Evolutionary conservation across 2,888 invertebrate genomes (phyloP).

Genomic region (Drosophila greeni): DNA sequence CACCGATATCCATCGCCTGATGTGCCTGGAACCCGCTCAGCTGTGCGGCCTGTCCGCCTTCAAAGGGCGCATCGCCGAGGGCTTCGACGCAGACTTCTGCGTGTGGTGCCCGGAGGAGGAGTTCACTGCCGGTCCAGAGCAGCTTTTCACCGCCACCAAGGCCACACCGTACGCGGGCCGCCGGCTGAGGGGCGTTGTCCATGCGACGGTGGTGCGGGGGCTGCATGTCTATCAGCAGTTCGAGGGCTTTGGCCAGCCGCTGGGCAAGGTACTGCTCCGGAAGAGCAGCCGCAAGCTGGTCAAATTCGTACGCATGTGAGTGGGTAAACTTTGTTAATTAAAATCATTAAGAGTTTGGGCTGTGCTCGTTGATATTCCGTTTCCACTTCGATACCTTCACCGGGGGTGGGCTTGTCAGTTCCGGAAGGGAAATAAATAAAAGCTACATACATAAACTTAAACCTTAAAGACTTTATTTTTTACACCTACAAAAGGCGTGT

Average conservation of each 20-base stretch:
- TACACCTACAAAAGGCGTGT: not conserved
- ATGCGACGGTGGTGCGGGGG: constrained; percentile 84
- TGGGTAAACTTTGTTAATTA: constrained; percentile 48
- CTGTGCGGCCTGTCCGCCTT: constrained; percentile 82
- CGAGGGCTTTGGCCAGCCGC: constrained; percentile 77
- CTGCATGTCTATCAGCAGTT: constrained; percentile 81
- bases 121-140: constrained; percentile 81
- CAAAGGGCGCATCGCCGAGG: constrained; percentile 83
- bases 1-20: constrained; percentile 81
- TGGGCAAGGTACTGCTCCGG: constrained; percentile 76
- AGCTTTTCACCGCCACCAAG: constrained; percentile 85
- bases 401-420: not conserved
- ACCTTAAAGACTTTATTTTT: not conserved
- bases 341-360: constrained; percentile 42
- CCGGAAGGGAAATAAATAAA: not conserved
- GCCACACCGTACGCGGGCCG: constrained; percentile 84
- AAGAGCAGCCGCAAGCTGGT: constrained; percentile 76
- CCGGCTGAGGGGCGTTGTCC: constrained; percentile 82
- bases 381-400: not conserved
- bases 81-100: constrained; percentile 86
- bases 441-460: not conserved
- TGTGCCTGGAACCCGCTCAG: constrained; percentile 82
- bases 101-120: constrained; percentile 84
- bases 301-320: constrained; percentile 74
- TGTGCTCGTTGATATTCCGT: constrained; percentile 16